Percentiles rank a stretch among this genome's conserved stretches.
phyloP scores from a whole-genome alignment of 2,113 vertebrate species.

The Antechinus flavipes region DNA sequence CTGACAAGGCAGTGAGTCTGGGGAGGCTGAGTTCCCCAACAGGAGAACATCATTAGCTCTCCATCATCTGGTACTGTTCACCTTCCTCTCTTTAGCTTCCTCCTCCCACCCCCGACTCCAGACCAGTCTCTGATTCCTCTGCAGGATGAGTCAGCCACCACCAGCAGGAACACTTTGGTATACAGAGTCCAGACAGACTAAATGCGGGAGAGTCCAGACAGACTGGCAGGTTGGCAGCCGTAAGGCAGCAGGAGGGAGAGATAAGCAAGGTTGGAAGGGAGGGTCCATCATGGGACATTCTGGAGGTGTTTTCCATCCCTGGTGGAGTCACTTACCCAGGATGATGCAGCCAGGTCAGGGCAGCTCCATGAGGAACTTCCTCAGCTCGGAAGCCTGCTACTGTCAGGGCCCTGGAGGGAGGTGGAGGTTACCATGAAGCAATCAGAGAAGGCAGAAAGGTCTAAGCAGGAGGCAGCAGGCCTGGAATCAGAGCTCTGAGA shows the following conservation, averaged over 20 bases:
- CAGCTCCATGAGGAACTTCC: background rate
- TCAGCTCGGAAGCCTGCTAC: background rate
- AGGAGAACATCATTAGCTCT: background rate
- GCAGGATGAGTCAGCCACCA: background rate
- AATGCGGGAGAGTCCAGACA: background rate
- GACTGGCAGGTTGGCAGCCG: background rate
- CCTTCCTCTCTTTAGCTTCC: background rate
- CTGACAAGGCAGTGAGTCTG: background rate
- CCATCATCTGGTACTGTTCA: too few relatives aligned
- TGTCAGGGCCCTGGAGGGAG: background rate
- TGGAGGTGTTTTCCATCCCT: background rate
- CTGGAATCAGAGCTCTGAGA: background rate
- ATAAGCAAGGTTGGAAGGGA: background rate
- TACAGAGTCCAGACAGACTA: background rate
- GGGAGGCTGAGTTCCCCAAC: background rate
- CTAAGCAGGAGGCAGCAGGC: background rate
- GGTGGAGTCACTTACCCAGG: background rate
- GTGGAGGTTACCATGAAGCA: background rate
- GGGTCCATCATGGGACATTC: background rate
- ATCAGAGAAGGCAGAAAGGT: background rate
- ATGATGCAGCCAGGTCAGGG: background rate
- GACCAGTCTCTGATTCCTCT: background rate
- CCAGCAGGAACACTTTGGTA: background rate
- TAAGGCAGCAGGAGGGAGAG: background rate
- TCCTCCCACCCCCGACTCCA: background rate